phyloP scores from a whole-genome alignment of 1,140 invertebrate genomes.

The Amyelois transitella region DNA sequence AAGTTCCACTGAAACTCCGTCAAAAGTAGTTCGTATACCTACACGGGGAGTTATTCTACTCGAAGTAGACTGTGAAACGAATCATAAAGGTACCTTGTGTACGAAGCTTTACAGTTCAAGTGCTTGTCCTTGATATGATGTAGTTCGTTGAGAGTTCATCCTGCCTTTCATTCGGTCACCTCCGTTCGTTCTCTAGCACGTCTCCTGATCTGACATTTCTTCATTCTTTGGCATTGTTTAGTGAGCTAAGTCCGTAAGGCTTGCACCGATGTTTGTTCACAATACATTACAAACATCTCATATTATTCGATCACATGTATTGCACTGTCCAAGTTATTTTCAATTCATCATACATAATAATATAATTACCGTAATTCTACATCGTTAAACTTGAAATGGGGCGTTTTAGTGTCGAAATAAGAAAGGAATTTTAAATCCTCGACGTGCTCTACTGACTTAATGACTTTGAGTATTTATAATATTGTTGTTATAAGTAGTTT shows the following conservation, averaged over 20 bases:
- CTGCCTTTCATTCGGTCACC: constrained; percentile 37
- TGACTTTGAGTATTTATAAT: constrained; percentile 54
- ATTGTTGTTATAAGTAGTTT: constrained; percentile 31
- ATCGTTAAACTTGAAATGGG: not conserved
- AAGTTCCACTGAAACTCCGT: constrained; percentile 46
- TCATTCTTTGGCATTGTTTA: constrained; percentile 72
- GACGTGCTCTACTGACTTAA: constrained; percentile 23
- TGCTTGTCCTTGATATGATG: constrained; percentile 25
- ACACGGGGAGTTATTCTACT: constrained; percentile 45
- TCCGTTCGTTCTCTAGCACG: constrained; percentile 31
- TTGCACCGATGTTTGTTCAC: constrained; percentile 33
- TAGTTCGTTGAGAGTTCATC: constrained; percentile 24
- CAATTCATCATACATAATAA: not conserved
- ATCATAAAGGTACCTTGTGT: constrained; percentile 14
- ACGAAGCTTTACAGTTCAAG: constrained; percentile 16
- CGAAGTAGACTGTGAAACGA: constrained; percentile 30
- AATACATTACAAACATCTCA: constrained; percentile 23
- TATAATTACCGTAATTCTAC: not conserved
- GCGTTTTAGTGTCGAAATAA: constrained; percentile 1
- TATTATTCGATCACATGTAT: constrained; percentile 35
- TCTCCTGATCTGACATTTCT: constrained; percentile 34
- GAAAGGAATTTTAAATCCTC: constrained; percentile 19
- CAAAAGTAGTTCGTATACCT: constrained; percentile 44
- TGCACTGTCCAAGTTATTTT: constrained; percentile 38
- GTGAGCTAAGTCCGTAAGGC: constrained; percentile 57